A percentile compares a stretch with the other conserved stretches of the same genome.
These are phyloP conservation scores for Rachycentron canadum DNA, from an alignment of 2,797 vertebrate species.

Conservation along the genomic window DNA sequence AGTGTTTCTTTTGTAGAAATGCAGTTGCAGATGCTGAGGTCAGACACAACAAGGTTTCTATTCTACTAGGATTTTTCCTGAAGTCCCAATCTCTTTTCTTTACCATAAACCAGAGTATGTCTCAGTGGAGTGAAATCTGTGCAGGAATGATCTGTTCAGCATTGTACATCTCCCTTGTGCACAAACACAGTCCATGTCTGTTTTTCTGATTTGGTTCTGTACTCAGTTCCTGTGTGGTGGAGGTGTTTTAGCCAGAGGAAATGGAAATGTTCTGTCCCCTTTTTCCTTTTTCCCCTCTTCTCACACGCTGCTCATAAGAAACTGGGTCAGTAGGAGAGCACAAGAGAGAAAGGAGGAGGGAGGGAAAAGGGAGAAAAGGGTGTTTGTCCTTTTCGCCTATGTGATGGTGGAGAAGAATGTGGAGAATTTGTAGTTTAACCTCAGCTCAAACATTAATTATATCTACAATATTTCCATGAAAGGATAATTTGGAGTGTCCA, in stretches of 20 bases:
- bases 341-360: conserved; percentile 18
- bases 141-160: background rate
- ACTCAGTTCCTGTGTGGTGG: conserved; percentile 60
- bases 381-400: conserved; percentile 66
- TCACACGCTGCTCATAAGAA: conserved; percentile 70
- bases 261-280: conserved; percentile 69
- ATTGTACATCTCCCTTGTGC: conserved; percentile 8
- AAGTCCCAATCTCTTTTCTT: background rate
- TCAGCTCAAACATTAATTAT: conserved; percentile 51
- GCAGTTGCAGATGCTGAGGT: background rate
- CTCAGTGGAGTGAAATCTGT: background rate
- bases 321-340: conserved; percentile 80
- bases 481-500: conserved; percentile 46
- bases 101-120: background rate
- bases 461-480: conserved; percentile 65
- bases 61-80: background rate
- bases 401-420: conserved; percentile 68
- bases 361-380: conserved; percentile 15
- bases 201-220: conserved; percentile 52
- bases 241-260: conserved; percentile 76
- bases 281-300: conserved; percentile 60
- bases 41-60: background rate
- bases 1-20: background rate
- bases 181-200: conserved; percentile 10
- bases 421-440: conserved; percentile 70